Conservation (phyloP, 2,888 invertebrate genomes). For the Nemapogon koenigi region DNA sequence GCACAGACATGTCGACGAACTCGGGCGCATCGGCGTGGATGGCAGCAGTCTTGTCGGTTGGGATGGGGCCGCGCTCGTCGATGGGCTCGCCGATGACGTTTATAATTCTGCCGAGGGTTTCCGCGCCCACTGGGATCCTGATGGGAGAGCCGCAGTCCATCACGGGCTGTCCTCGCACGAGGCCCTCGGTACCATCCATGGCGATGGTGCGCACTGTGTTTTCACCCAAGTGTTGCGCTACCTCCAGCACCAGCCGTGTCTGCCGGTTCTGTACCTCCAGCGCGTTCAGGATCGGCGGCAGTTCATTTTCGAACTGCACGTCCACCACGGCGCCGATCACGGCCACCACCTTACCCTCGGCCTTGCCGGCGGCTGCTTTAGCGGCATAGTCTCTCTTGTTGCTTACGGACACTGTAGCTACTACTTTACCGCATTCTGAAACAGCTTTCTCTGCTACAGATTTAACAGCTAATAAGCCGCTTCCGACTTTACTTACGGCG, state of each 20-base stretch:
- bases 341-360: conserved; percentile 81
- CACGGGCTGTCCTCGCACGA: conserved; percentile 85
- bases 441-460: conserved; percentile 64
- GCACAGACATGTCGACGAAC: conserved; percentile 90
- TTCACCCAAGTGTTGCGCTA: conserved; percentile 92
- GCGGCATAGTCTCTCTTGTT: conserved; percentile 43
- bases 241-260: conserved; percentile 82
- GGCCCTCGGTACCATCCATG: conserved; percentile 94
- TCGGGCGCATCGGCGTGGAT: conserved; percentile 92
- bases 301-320: conserved; percentile 91
- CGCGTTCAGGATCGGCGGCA: conserved; percentile 95
- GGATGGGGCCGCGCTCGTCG: conserved; percentile 89
- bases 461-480: conserved; percentile 67
- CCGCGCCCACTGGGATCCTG: conserved; percentile 89
- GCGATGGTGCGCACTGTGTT: conserved; percentile 91
- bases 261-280: conserved; percentile 88
- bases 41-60: conserved; percentile 75
- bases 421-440: conserved; percentile 64
- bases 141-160: conserved; percentile 87
- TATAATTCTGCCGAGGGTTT: conserved; percentile 91
- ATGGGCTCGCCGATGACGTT: conserved; percentile 91
- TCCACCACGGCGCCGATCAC: conserved; percentile 99
- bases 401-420: conserved; percentile 37
- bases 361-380: conserved; percentile 30
- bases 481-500: conserved; percentile 65